Evolutionary conservation across 35 echinoderm and acorn worm genomes (phyloP).

Genomic region (Amphiura filiformis): DNA sequence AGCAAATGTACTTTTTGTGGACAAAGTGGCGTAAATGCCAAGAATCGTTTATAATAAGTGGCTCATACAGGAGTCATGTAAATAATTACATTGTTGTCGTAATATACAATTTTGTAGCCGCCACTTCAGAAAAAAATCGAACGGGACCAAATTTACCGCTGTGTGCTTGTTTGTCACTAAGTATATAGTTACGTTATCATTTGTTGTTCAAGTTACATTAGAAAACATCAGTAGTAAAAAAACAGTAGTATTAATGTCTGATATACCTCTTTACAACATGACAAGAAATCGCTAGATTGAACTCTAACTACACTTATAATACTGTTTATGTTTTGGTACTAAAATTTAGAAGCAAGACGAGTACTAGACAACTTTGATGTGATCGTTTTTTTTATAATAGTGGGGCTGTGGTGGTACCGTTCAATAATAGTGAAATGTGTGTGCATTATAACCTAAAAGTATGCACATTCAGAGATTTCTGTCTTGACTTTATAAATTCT

Average conservation of each 20-base stretch:
- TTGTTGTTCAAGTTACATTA: not conserved
- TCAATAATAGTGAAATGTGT: not conserved
- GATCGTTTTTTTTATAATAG: not conserved
- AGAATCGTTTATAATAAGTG: not conserved
- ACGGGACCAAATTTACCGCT: conserved; percentile 9
- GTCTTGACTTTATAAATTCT: no score
- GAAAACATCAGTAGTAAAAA: not conserved
- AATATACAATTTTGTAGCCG: not conserved
- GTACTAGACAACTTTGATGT: not conserved
- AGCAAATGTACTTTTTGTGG: no score
- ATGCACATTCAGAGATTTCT: no score
- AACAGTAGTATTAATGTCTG: not conserved
- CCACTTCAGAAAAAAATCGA: not conserved
- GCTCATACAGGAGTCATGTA: not conserved
- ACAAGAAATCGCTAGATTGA: not conserved
- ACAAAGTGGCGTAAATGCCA: not conserved
- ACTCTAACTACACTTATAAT: not conserved
- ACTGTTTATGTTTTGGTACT: not conserved
- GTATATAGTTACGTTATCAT: not conserved
- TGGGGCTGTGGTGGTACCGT: not conserved
- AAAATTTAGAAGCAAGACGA: not conserved
- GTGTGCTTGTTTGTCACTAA: not conserved
- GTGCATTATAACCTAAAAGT: no score
- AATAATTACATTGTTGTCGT: not conserved
- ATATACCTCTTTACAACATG: not conserved